Evolutionary conservation across 2,797 vertebrate genomes (phyloP), one percentile per base, ranked within the genome.

Genomic region (Natrix natrix): DNA sequence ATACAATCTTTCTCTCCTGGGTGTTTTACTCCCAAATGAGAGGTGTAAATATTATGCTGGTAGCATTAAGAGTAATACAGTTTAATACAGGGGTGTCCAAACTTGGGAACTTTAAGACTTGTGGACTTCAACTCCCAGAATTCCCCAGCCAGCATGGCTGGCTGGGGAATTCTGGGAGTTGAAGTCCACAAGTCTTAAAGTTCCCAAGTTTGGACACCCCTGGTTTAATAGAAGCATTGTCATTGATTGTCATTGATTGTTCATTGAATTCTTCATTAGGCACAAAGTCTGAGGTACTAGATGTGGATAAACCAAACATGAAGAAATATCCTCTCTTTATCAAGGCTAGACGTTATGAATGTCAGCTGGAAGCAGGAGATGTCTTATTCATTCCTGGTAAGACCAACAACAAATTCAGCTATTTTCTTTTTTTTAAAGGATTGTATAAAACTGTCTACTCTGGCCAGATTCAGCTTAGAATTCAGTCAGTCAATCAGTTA

Each of bases 371-470:
- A 96, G 98, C 98, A 91, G 99, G 99, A 94, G 99, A 99, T 96
- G 96, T 99, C 54, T 98, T 99, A 28, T 99, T 99, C 93, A 99
- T 99, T 96, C 99, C 99, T 16, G 99, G 99, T 99, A 96, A 96
- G 97, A 86, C 57, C 5, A 4, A 43, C n/a, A 69, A 63, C 7
- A 22, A 12, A 17, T 91, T 20, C 24, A 48, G 32, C 11, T 55
- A 2, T 5, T 22, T 43, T 87, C 20, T 10, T 32, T 91, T 20
- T 93, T 48, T 90, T 12, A 92, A 83, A 74, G 10, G 26, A 26
- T 32, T 83, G 0, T 43, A 43, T 61, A 60, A 90, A 11, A 7
- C 6, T 89, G 0, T 16, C 5, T 89, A 55, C 28, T 28, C 26
- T 90, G 24, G 26, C 26, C 26, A 54, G 24, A 89, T 63, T 43